Evolutionary conservation across 2,113 vertebrate genomes (phyloP), one percentile per base, ranked within the genome.

Genomic region (Otus sunia): DNA sequence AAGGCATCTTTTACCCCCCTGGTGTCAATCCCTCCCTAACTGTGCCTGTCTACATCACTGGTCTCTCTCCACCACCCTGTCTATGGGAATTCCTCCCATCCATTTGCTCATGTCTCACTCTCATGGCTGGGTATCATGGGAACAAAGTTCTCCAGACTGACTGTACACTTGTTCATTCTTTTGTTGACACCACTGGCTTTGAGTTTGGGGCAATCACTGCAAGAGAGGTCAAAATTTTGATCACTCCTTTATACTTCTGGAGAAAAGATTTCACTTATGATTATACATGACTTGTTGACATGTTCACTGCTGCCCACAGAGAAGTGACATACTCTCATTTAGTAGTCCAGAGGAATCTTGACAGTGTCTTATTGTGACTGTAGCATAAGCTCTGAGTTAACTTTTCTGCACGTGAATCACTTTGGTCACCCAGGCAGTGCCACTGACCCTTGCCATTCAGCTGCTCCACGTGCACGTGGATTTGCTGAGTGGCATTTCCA

Each of bases 121-220:
- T 52, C 39, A 37, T 22, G 50, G 47, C 14, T 72, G 52, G 30
- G 6, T 75, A 55, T 50, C 37, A 63, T 0, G 0, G n/a, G n/a
- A 87, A 81, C 27, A 45, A 63, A 49, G 29, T 85, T 87, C 88
- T 88, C 86, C 8, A 7, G 27, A 18, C 41, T 39, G 39, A 55
- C n/a, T 18, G 11, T 39, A 63, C 22, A 26, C 8, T 77, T 29
- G 17, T 37, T 71, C 0, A 0, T 50, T 36, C 56, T 63, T 43
- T 56, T 0, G 0, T 22, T 71, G 80, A 56, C 25, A 39, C 0
- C 1, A 0, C 14, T 0, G 0, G 5, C 36, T 87, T 92, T 4
- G 4, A 36, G 29, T 64, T 37, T 78, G 69, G 79, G 58, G 68
- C n/a, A 55, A 3, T 13, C 81, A 74, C 29, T 47, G 23, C 55